Conservation (phyloP, 1,140 invertebrate species). For the Brachystomella parvula region DNA sequence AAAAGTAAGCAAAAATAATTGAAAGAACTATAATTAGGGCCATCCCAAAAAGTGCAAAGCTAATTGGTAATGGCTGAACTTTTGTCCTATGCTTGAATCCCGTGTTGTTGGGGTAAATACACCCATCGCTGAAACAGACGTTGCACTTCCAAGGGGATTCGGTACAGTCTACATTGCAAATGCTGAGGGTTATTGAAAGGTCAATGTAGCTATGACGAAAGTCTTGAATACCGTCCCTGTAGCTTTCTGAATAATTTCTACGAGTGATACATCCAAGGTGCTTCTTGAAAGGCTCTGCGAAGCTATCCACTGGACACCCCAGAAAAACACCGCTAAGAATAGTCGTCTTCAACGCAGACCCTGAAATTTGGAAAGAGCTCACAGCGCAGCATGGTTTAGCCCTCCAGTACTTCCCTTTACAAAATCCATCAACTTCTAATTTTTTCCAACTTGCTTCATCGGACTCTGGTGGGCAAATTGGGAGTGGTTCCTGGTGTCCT, state of each 20-base stretch:
- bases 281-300: not conserved
- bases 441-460: not conserved
- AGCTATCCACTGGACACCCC: not conserved
- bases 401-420: not conserved
- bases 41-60: not conserved
- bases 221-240: not conserved
- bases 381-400: not conserved
- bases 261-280: not conserved
- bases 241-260: not conserved
- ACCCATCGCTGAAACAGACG: not conserved
- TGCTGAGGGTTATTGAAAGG: not conserved
- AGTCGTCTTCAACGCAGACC: not conserved
- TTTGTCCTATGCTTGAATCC: not conserved
- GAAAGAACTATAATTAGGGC: not conserved
- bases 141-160: not conserved
- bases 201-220: not conserved
- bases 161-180: not conserved
- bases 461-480: not conserved
- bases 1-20: not conserved
- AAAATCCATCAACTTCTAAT: constrained; percentile 1
- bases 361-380: not conserved
- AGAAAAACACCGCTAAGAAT: not conserved
- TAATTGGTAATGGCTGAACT: not conserved
- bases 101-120: not conserved
- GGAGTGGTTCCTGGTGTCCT: not conserved